These are phyloP conservation scores for Heliconius cydno DNA, from an alignment of 2,888 invertebrate genomes.

Conservation along the genomic window DNA sequence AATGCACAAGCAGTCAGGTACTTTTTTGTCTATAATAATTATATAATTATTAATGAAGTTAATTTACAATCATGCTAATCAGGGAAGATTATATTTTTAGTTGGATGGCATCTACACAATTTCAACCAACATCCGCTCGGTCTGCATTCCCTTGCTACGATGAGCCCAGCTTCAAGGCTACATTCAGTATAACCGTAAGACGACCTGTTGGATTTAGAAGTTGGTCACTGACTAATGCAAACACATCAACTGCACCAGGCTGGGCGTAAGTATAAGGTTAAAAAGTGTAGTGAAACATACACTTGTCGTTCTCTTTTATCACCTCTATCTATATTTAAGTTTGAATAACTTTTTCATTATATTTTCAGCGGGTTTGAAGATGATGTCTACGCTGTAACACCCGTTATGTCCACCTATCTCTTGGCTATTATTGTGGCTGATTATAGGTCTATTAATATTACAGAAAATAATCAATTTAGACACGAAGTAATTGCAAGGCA, in stretches of 20 bases:
- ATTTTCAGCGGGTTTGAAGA: constrained; percentile 60
- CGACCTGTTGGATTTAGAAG: constrained; percentile 76
- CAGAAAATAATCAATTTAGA: constrained; percentile 43
- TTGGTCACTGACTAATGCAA: constrained; percentile 85
- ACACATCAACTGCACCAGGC: constrained; percentile 46
- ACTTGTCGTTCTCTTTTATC: neutral
- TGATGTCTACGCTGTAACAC: constrained; percentile 71
- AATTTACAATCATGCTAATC: neutral
- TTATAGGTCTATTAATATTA: constrained; percentile 63
- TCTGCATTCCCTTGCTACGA: constrained; percentile 91
- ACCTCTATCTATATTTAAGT: neutral
- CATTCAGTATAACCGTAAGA: constrained; percentile 86
- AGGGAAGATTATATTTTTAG: constrained; percentile 56
- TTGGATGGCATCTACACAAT: constrained; percentile 87
- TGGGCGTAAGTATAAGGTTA: constrained; percentile 54
- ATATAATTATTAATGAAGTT: neutral
- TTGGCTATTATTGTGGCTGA: constrained; percentile 88
- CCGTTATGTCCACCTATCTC: constrained; percentile 86
- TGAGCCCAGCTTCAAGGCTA: constrained; percentile 92
- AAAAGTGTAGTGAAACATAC: neutral
- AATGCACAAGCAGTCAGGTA: constrained; percentile 56
- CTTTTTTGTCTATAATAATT: constrained; percentile 19
- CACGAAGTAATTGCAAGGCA: constrained; percentile 78
- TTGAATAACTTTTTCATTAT: neutral
- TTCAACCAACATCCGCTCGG: constrained; percentile 86